Base-by-base conservation (phyloP, 1,140 invertebrate genomes). In the Trichonephila clavipes region DNA sequence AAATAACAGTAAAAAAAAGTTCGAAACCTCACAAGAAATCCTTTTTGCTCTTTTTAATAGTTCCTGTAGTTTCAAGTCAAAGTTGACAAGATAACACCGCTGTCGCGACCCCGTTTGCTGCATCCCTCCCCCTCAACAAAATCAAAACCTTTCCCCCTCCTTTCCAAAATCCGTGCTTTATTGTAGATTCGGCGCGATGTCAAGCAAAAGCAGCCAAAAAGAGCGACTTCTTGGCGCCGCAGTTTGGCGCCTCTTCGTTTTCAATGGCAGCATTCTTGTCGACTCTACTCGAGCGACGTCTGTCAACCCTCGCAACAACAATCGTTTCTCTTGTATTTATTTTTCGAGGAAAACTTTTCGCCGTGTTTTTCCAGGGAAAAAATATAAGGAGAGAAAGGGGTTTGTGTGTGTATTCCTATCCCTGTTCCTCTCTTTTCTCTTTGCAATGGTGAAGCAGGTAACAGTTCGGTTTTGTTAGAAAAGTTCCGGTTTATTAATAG, bases 191-290 rank as follows among this genome's bases (percentile, higher is more conserved):
- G 72, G 72, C 72, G 72, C 28, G 72, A 34, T 77, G 72, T 77
- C 72, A 77, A 28, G 34, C 16, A 64, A 77, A 77, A 77, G 19
- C 83, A 85, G 83, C 83, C 83, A 85, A 51, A 59, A 85, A 85
- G 83, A 34, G 89, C 72, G 89, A 82, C 66, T 90, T 51, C 69
- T 90, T 90, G 89, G 89, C 89, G 89, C 89, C 89, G 18, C 19
- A 59, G 51, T 69, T 90, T 90, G 89, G 89, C 89, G 89, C 59
- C 89, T 81, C 58, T 61, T 85, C 59, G 14, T 40, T 51, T 51
- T 90, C 44, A 90, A 90, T 90, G 66, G 72, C 72, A 44, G 44
- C 58, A 90, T 90, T 90, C 89, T 77, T 90, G 19, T 82, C 51
- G 34, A 34, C 44, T 64, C 21, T 18, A 51, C 28, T 28, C 58